Base-by-base conservation (phyloP, 2,797 vertebrate genomes). In the Sebastes cheni region DNA sequence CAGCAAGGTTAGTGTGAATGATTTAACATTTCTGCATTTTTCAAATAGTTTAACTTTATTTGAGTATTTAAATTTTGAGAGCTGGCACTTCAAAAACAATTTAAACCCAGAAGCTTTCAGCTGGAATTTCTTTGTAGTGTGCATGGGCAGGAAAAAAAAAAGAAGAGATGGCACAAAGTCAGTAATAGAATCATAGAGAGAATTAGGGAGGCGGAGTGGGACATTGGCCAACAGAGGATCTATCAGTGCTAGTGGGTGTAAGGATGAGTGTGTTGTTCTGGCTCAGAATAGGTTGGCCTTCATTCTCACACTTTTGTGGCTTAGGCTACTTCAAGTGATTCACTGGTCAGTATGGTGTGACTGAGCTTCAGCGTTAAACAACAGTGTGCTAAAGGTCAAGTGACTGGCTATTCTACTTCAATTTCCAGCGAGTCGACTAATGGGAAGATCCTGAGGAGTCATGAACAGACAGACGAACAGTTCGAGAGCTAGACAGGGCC, bases 201-300 rank as follows among this genome's bases (percentile, higher is more conserved):
- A 70, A 77, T 74, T 39, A 29, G 71, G 65, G 30, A 77, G 39
- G 59, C 23, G 16, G 34, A 77, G 36, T 56, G 52, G 67, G 52
- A 80, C 71, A 67, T 79, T 23, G 16, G 59, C 72, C 79, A 79
- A 81, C 42, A 68, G 70, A 78, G 66, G 64, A 72, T 73, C 42
- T 69, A 55, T 74, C 65, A 30, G 60, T 82, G 50, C 52, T 23
- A 75, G 72, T 84, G 86, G 74, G 65, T 65, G 34, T 68, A 32
- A 59, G 66, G 54, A 81, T 78, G 54, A 84, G 52, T 54, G 34
- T 61, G 71, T 65, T 72, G 58, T 81, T 81, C 29, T 79, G 50
- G 73, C 66, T 68, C 56, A 61, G 39, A 83, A 75, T 70, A 79
- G 23, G 39, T 67, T 79, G 77, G 72, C 75, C 70, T 85, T 86